Evolutionary conservation across 2,113 vertebrate species (phyloP), one percentile per base, ranked within the genome.

Genomic region (Syngnathus typhle): DNA sequence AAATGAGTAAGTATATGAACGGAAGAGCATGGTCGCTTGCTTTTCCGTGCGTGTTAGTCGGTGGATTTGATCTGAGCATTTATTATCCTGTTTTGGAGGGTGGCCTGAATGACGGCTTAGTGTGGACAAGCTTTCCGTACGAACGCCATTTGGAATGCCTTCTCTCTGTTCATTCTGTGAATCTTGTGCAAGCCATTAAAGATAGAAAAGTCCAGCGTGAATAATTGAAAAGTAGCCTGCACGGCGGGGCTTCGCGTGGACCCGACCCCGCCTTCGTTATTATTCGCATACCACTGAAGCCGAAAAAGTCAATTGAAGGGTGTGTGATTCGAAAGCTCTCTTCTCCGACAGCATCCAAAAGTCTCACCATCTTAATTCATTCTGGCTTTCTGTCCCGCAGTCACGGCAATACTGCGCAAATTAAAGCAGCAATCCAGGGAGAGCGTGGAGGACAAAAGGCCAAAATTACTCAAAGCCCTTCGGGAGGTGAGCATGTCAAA

Each of bases 401-500:
- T 98, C 90, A 96, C 95, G 77, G 95, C 96, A 70, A 92, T 98
- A 77, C 90, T 98, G 77, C 92, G 96, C 80, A 98, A 98, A 85
- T 90, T 98, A 64, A 98, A 98, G 77, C 96, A 98, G 90, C 96
- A 98, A 7, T 98, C 95, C 84, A 93, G 96, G 86, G 96, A 98
- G 89, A 96, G 92, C 69, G 96, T 98, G 87, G 94, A 96, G 90
- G 95, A 98, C 80, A 98, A 98, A 85, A 85, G 95, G 93, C 95
- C 95, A 78, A 94, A 94, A 65, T 90, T 98, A 84, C 87, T 98
- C 79, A 95, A 96, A 88, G 96, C 95, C 78, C 93, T 98, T 75
- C 93, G 93, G 74, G 96, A 98, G 95, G 96, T 98, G 66, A 87
- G 84, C 27, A 13, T 39, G 43, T 61, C 46, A 41, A 68, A 63